Conservation (phyloP, 2,113 vertebrate genomes). For the Apodemus sylvaticus region DNA sequence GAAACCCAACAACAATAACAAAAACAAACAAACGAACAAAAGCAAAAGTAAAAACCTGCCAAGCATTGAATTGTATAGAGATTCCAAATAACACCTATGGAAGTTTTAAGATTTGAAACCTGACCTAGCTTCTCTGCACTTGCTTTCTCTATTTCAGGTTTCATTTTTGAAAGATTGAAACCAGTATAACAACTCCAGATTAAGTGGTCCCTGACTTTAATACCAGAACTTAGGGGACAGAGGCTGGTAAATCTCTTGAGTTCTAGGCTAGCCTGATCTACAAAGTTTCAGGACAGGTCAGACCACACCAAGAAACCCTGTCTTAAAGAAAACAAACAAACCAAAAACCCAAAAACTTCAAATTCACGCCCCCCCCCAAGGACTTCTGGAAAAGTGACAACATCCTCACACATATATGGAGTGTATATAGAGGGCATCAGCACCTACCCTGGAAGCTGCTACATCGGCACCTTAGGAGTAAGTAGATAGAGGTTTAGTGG, state of each 20-base stretch:
- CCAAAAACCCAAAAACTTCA: neutral
- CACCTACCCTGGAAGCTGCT: neutral
- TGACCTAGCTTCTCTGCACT: neutral
- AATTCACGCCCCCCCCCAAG: neutral
- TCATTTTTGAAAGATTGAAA: conserved; percentile 28
- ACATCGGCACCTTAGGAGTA: neutral
- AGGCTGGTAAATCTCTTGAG: neutral
- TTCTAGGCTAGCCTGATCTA: neutral
- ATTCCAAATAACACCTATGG: neutral
- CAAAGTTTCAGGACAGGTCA: neutral
- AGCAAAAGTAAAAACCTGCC: neutral
- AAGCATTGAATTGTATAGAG: neutral
- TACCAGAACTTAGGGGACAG: neutral
- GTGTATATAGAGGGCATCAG: neutral
- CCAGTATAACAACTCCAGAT: neutral
- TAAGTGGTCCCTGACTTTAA: neutral
- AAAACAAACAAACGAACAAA: neutral
- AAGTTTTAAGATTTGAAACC: conserved; percentile 31
- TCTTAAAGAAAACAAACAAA: neutral
- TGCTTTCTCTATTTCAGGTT: neutral
- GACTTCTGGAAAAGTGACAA: neutral
- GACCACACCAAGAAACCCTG: neutral
- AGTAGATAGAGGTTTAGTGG: neutral
- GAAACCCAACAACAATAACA: too few species aligned
- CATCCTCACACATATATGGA: neutral